Conservation (phyloP, 1,140 invertebrate species). For the Rhagoletis pomonella region DNA sequence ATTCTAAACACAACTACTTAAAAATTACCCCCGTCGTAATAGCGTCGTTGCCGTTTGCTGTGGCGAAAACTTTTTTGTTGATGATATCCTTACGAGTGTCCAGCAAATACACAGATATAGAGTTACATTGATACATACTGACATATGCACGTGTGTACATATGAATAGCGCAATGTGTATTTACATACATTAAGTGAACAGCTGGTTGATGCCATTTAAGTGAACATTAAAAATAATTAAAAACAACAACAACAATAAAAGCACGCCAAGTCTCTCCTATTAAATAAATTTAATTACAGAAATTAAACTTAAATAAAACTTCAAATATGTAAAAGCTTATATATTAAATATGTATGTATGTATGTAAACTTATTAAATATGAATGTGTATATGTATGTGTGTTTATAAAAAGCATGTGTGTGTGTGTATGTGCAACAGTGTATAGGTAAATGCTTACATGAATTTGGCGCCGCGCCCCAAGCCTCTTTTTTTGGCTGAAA, state of each 20-base stretch:
- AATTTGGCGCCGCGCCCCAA: no score
- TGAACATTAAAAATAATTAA: neutral
- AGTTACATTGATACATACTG: no score
- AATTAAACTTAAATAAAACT: neutral
- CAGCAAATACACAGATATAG: neutral
- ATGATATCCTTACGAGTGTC: neutral
- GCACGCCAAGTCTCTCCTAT: slow-evolving; percentile 43
- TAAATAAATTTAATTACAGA: neutral
- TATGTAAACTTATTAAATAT: neutral
- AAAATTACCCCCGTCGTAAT: neutral
- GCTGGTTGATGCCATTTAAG: neutral
- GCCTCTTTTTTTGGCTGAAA: no score
- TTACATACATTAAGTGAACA: neutral
- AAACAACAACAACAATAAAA: slow-evolving; percentile 11
- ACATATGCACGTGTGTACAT: no score
- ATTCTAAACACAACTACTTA: no score
- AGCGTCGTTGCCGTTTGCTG: neutral
- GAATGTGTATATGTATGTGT: neutral
- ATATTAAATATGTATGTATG: neutral
- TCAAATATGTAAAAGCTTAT: no score
- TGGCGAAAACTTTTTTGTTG: neutral
- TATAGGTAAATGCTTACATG: no score
- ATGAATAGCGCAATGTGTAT: neutral
- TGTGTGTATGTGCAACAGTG: neutral
- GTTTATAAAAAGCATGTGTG: neutral